Percentiles rank a stretch among this genome's conserved stretches.
phyloP scores from a whole-genome alignment of 1,140 invertebrate genomes.

The Leguminivora glycinivorella region DNA sequence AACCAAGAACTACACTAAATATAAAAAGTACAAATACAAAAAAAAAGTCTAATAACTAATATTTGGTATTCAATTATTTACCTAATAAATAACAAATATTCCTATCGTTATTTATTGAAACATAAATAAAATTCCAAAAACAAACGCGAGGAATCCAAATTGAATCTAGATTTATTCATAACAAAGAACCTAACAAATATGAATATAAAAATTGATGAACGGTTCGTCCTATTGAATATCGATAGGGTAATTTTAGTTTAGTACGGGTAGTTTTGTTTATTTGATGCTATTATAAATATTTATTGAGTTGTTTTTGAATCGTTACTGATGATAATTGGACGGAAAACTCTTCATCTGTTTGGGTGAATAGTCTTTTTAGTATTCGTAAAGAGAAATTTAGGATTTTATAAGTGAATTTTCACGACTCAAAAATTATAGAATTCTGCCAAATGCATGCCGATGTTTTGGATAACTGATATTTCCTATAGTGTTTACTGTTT shows the following conservation, averaged over 20 bases:
- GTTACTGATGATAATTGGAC: neutral
- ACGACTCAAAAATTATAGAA: too few relatives aligned
- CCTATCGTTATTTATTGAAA: neutral
- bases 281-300: neutral
- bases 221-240: neutral
- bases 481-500: too few relatives aligned
- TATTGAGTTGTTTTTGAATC: neutral
- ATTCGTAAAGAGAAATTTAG: neutral
- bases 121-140: neutral
- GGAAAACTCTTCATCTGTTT: neutral
- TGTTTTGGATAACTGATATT: too few relatives aligned
- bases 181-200: neutral
- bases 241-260: neutral
- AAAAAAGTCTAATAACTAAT: too few relatives aligned
- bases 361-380: neutral
- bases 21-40: too few relatives aligned
- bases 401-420: too few relatives aligned
- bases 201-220: neutral
- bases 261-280: neutral
- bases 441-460: too few relatives aligned
- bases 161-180: conserved; percentile 5
- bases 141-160: neutral
- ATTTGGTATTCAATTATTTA: neutral
- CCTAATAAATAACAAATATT: neutral
- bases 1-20: too few relatives aligned